These are phyloP conservation scores for Limnephilus auricula DNA, from an alignment of 2,888 invertebrate species.

Conservation along the genomic window DNA sequence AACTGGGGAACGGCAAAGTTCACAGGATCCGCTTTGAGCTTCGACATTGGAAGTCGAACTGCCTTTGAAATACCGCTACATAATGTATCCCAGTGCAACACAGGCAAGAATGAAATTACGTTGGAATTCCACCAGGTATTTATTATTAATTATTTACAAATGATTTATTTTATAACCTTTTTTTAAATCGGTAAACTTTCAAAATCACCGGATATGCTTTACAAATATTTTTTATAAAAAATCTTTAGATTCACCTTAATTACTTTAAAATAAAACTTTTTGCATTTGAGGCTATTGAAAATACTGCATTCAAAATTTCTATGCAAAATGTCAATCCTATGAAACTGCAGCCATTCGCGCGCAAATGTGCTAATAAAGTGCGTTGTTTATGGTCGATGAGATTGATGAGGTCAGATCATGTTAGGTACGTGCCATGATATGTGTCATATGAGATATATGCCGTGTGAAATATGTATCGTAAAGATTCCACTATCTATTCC, in stretches of 20 bases:
- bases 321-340: no score
- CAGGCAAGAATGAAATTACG: constrained; percentile 98
- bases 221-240: no score
- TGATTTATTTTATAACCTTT: not conserved
- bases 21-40: constrained; percentile 90
- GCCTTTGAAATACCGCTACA: constrained; percentile 97
- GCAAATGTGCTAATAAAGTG: not conserved
- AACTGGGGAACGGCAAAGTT: constrained; percentile 99
- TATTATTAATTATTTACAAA: constrained; percentile 10
- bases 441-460: not conserved
- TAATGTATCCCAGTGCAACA: constrained; percentile 96
- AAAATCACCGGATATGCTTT: no score
- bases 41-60: constrained; percentile 88
- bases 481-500: no score
- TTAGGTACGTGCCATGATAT: not conserved
- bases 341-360: no score
- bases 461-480: not conserved
- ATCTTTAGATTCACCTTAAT: no score
- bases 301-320: no score
- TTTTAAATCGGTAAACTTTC: no score
- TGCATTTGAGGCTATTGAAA: no score
- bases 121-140: constrained; percentile 96
- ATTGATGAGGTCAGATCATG: not conserved
- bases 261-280: no score
- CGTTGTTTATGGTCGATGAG: not conserved